Base-by-base conservation (phyloP, 2,888 invertebrate species). In the Dinocampus coccinellae region DNA sequence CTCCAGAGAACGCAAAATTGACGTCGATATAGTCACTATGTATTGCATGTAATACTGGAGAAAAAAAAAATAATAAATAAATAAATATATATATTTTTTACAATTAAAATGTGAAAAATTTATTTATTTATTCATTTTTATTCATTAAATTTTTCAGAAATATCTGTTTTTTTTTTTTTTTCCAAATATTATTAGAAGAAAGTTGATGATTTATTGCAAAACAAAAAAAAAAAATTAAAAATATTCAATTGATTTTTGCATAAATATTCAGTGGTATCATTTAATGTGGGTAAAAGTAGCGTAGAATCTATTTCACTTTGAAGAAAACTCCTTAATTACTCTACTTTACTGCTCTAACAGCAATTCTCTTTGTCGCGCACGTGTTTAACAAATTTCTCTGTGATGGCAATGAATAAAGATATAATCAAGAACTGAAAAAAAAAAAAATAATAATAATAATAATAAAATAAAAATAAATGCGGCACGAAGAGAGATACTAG, bases 271-370 rank as follows among this genome's bases (percentile, higher is more conserved):
- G 72, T 68, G 74, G 74, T 74, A 74, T 69, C 70, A 72, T 72
- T 66, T 61, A 55, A 62, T 61, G 53, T 62, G 55, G 70, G 66
- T 64, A 73, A 72, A 72, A 58, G 53, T 69, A 64, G 67, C n/a
- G 69, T 39, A 47, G 64, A 33, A 58, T 53, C 72, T 69, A 65
- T 72, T 72, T 69, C 68, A 72, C 57, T 29, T 60, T 24, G 47
- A 42, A 69, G 69, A 55, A 69, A 76, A 74, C 67, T 76, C 76
- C 74, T 73, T 74, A 74, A 76, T 76, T 76, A 73, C 74, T 64
- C 68, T 70, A 74, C 74, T 76, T 75, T 73, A 69, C 72, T 66
- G 34, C 26, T 26, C 65, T 63, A n/a, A n/a, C n/a, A 58, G 69
- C 65, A 70, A 76, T 72, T 62, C 73, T 64, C 66, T 73, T 72